Evolutionary conservation across 2,888 invertebrate genomes (phyloP), one percentile per base, ranked within the genome.

Genomic region (Lochmaea capreae): DNA sequence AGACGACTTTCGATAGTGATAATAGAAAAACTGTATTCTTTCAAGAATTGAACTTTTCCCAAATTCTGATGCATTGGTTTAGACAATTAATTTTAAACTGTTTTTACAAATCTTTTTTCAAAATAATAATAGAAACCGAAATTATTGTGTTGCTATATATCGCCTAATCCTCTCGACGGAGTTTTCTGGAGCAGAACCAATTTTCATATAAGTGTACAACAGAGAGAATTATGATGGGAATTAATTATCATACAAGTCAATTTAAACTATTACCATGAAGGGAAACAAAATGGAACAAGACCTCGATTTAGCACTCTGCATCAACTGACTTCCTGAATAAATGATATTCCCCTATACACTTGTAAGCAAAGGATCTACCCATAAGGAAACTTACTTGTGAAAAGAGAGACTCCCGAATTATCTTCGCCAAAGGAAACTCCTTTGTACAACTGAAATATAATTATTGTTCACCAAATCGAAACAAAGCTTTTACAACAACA

Each of bases 291-390:
- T 70, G 65, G 62, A 70, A 70, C 63, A 58, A 57, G 71, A 65
- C 46, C 43, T 43, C 65, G 61, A 73, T 69, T 70, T 70, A 73
- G 70, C 73, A 69, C 69, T 73, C 65, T 58, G 69, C 65, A 66
- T 70, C 69, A 69, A 73, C 65, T 73, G 61, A 69, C 73, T 73
- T 73, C 70, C 69, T 73, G 70, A 73, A 73, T 73, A 73, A 73
- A 70, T 66, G 73, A 73, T 73, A 70, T 61, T 73, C 70, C 65
- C 65, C 61, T 59, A 69, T 59, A 59, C 42, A 49, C 65, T 59
- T 22, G 71, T 14, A 22, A 73, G 65, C 61, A 70, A 73, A 66
- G 73, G 73, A 70, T 63, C 62, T 70, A 73, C 61, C 70, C 73
- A 73, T 65, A 73, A 73, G 73, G 73, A 73, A 69, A 69, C 69